Conservation (phyloP, 2,888 invertebrate genomes). For the Cephus nigrinus region DNA sequence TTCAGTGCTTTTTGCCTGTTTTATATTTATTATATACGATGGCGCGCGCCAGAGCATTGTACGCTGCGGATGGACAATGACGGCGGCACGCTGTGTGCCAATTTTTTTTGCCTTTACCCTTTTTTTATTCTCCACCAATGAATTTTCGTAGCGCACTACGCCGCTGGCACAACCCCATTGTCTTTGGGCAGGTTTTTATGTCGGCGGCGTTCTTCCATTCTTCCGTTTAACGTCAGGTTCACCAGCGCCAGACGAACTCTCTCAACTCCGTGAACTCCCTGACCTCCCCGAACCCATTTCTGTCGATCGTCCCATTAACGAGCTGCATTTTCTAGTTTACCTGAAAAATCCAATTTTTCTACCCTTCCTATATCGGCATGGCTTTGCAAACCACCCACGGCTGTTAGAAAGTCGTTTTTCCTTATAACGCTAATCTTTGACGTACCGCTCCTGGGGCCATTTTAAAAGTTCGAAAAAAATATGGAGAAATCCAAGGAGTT, state of each 20-base stretch:
- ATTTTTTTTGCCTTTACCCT: slow-evolving; percentile 19
- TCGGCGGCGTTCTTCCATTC: slow-evolving; percentile 17
- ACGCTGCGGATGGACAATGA: slow-evolving; percentile 35
- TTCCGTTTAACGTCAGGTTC: slow-evolving; percentile 32
- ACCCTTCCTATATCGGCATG: background rate
- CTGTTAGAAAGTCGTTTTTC: background rate
- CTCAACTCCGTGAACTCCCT: background rate
- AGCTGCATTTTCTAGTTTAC: no score
- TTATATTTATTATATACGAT: slow-evolving; percentile 38
- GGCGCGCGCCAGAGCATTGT: slow-evolving; percentile 45
- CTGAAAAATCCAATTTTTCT: background rate
- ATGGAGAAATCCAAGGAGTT: background rate
- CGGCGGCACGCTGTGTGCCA: slow-evolving; percentile 27
- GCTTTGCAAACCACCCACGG: background rate
- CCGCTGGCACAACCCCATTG: slow-evolving; percentile 23
- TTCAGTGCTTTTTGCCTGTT: slow-evolving; percentile 11
- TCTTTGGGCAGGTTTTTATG: slow-evolving; percentile 31
- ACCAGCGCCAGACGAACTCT: slow-evolving; percentile 8
- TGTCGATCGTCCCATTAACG: no score
- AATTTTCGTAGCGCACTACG: slow-evolving; percentile 18
- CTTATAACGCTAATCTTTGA: background rate
- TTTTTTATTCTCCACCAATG: slow-evolving; percentile 17
- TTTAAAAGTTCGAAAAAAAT: background rate
- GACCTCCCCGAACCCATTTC: slow-evolving; percentile 4
- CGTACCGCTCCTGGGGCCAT: background rate